Evolutionary conservation across 2,797 vertebrate species (phyloP).

Genomic region (Forpus xanthops): DNA sequence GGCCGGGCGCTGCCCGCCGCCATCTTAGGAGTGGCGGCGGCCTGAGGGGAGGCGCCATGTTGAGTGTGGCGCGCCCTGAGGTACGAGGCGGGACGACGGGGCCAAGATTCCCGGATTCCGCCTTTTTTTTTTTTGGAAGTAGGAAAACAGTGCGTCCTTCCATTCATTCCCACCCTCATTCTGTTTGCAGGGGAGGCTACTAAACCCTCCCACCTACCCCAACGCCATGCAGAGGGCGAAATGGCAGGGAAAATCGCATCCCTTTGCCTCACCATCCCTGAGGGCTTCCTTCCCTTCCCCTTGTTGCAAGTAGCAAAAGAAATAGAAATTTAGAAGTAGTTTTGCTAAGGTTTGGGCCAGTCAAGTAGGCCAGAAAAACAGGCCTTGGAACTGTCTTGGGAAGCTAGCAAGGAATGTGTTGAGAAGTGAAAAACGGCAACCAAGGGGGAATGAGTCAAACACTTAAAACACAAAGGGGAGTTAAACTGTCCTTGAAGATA

Average conservation of each 20-base stretch:
- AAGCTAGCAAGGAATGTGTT: too few relatives aligned
- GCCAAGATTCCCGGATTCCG: fast-evolving
- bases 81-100: fast-evolving
- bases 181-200: fast-evolving
- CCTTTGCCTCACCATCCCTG: fast-evolving
- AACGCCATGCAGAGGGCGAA: fast-evolving
- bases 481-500: too few relatives aligned
- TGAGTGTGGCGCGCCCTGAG: not conserved
- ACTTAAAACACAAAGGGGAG: too few relatives aligned
- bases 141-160: fast-evolving
- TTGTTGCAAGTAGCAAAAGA: too few relatives aligned
- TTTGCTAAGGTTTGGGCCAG: too few relatives aligned
- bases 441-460: too few relatives aligned
- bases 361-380: too few relatives aligned
- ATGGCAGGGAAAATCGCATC: not conserved
- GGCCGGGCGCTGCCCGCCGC: fast-evolving
- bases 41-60: not conserved
- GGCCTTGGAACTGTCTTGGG: too few relatives aligned
- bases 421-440: too few relatives aligned
- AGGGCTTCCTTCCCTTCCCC: too few relatives aligned
- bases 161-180: fast-evolving
- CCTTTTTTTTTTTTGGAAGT: fast-evolving
- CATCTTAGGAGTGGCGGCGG: not conserved
- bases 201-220: fast-evolving
- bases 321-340: too few relatives aligned